A percentile compares a stretch with the other conserved stretches of the same genome.
phyloP scores from a whole-genome alignment of 2,888 invertebrate species.

The Argynnis bischoffii region DNA sequence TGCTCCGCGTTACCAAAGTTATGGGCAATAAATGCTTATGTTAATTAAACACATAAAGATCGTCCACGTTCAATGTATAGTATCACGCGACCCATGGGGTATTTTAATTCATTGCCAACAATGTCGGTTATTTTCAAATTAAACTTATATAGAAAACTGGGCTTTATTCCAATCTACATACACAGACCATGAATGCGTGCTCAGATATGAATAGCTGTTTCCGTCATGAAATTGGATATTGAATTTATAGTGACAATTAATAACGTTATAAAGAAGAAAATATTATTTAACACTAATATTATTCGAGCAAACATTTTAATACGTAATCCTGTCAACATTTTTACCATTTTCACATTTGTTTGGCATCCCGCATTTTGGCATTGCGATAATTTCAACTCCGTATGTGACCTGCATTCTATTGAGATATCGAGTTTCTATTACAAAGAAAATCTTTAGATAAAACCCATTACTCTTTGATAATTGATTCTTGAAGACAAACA shows the following conservation, averaged over 20 bases:
- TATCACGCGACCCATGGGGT: conserved; percentile 47
- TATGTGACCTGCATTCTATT: too few species aligned
- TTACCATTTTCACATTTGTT: too few species aligned
- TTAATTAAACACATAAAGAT: conserved; percentile 60
- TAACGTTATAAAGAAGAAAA: background rate
- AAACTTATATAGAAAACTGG: conserved; percentile 18
- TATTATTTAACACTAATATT: background rate
- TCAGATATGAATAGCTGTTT: conserved; percentile 18
- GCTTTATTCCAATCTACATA: conserved; percentile 8
- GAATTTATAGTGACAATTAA: conserved; percentile 29
- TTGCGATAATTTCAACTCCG: too few species aligned
- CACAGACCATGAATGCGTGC: conserved; percentile 12
- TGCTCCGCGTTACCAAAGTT: conserved; percentile 21
- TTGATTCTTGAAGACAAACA: too few species aligned
- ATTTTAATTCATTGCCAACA: conserved; percentile 38
- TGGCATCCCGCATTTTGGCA: too few species aligned
- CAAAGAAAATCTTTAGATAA: too few species aligned
- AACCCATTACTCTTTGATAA: too few species aligned
- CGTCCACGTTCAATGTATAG: conserved; percentile 46
- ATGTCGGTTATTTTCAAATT: conserved; percentile 21
- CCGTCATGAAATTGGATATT: conserved; percentile 17
- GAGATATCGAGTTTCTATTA: too few species aligned
- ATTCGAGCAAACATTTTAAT: too few species aligned
- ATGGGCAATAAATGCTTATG: conserved; percentile 52
- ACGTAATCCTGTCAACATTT: too few species aligned